These are phyloP conservation scores for Hypselothyrea guttata DNA, from an alignment of 2,888 invertebrate genomes.

Conservation along the genomic window DNA sequence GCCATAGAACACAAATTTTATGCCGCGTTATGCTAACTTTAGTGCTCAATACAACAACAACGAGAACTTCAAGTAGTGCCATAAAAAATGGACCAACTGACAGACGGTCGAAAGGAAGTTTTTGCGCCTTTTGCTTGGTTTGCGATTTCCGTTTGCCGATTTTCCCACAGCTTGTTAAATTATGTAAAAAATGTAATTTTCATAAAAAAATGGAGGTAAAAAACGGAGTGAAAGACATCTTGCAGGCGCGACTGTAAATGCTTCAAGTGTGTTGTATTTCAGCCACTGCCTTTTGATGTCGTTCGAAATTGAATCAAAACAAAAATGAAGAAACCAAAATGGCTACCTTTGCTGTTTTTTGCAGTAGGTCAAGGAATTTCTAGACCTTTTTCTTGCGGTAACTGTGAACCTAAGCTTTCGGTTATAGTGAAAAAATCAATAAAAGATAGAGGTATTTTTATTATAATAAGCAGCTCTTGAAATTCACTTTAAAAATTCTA, in stretches of 20 bases:
- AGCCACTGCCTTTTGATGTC: constrained; percentile 67
- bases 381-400: constrained; percentile 33
- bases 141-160: constrained; percentile 1
- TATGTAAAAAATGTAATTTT: constrained; percentile 73
- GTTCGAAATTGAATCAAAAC: constrained; percentile 70
- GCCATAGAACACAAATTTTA: constrained; percentile 51
- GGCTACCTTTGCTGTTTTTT: constrained; percentile 42
- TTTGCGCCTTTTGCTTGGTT: constrained; percentile 3
- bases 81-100: constrained; percentile 49
- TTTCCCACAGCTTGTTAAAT: constrained; percentile 50
- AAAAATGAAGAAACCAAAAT: constrained; percentile 38
- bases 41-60: constrained; percentile 71
- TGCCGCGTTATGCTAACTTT: constrained; percentile 71
- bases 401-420: neutral
- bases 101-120: constrained; percentile 37
- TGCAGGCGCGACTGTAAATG: constrained; percentile 44
- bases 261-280: constrained; percentile 35
- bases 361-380: constrained; percentile 27
- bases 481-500: too few species aligned
- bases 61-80: constrained; percentile 39
- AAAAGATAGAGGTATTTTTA: neutral
- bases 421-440: neutral
- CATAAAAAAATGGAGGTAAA: constrained; percentile 22
- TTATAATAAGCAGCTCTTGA: too few species aligned
- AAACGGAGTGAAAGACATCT: constrained; percentile 1